Conservation (phyloP, 1,140 invertebrate genomes). For the Solen grandis region DNA sequence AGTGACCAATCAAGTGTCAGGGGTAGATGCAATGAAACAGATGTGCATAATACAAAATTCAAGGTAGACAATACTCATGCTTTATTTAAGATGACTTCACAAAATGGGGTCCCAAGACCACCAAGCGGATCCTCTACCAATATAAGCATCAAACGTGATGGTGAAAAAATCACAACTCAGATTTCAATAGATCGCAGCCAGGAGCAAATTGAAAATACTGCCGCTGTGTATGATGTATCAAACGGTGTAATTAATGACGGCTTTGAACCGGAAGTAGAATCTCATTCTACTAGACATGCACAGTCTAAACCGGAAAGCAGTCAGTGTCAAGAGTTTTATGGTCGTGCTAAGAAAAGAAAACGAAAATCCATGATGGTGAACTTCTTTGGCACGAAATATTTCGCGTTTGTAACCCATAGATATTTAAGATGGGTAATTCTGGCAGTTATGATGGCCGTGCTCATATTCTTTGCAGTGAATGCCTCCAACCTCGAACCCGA, state of each 20-base stretch:
- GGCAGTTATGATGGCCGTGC: constrained; percentile 25
- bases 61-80: not conserved
- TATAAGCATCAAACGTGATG: not conserved
- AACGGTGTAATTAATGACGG: constrained; percentile 26
- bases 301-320: not conserved
- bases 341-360: not conserved
- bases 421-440: constrained; percentile 60
- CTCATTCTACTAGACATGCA: not conserved
- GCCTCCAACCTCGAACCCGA: constrained; percentile 61
- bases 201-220: too few relatives aligned
- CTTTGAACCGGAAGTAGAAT: not conserved
- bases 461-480: constrained; percentile 52
- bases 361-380: constrained; percentile 53
- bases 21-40: not conserved
- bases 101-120: not conserved
- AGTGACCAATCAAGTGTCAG: not conserved
- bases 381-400: constrained; percentile 62
- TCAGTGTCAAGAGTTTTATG: not conserved
- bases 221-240: not conserved
- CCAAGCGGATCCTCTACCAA: not conserved
- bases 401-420: constrained; percentile 59
- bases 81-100: not conserved
- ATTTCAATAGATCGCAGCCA: too few relatives aligned
- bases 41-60: not conserved
- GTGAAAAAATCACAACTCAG: too few relatives aligned